Conservation (phyloP, 2,888 invertebrate species). For the Drosophila diplacantha region DNA sequence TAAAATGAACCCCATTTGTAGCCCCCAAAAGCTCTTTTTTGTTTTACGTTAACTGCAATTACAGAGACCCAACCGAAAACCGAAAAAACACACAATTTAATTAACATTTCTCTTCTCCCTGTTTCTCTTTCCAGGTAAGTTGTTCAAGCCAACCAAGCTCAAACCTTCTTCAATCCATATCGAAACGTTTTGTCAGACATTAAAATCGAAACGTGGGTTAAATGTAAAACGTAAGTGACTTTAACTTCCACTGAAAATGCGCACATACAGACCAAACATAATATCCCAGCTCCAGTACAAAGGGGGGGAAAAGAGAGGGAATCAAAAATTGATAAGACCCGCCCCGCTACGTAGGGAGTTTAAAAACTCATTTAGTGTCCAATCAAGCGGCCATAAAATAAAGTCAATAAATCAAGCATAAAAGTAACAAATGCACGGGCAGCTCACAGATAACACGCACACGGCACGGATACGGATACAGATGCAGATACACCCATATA, state of each 20-base stretch:
- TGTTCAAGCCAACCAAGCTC: conserved; percentile 8
- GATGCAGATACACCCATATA: conserved; percentile 24
- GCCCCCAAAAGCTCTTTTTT: conserved; percentile 18
- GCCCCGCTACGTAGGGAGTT: conserved; percentile 69
- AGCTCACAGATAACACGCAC: conserved; percentile 65
- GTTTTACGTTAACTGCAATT: conserved; percentile 34
- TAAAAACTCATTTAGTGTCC: conserved; percentile 71
- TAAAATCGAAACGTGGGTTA: conserved; percentile 62
- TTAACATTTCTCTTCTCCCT: conserved; percentile 54
- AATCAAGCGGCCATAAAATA: conserved; percentile 72
- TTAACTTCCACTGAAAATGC: conserved; percentile 51
- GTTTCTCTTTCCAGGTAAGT: conserved; percentile 65
- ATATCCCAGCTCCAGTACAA: conserved; percentile 16
- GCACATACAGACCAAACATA: neutral
- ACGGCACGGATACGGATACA: conserved; percentile 18
- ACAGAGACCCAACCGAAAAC: conserved; percentile 24
- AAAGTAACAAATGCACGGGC: conserved; percentile 73
- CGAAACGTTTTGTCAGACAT: conserved; percentile 69
- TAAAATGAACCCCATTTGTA: conserved; percentile 22
- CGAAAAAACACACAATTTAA: conserved; percentile 56
- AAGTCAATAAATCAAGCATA: conserved; percentile 72
- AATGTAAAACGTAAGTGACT: conserved; percentile 66
- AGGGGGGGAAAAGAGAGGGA: conserved; percentile 10
- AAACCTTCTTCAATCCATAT: conserved; percentile 48
- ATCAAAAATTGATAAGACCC: conserved; percentile 67